These are phyloP conservation scores for Noctua comes DNA, from an alignment of 2,888 invertebrate species.

Conservation along the genomic window DNA sequence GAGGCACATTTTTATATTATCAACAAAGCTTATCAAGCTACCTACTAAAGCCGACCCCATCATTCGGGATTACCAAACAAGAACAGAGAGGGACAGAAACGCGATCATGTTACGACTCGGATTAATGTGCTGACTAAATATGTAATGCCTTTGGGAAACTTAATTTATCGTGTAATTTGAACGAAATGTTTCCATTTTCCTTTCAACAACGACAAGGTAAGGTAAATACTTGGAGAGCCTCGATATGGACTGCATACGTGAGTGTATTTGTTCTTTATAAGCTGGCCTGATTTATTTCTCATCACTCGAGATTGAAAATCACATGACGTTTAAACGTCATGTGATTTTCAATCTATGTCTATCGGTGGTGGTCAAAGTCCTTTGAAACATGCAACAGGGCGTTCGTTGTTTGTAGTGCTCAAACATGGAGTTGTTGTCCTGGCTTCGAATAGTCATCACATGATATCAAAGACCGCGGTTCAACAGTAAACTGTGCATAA, in stretches of 20 bases:
- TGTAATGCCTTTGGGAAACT: slow-evolving; percentile 50
- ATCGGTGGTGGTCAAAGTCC: slow-evolving; percentile 42
- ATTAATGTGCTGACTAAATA: slow-evolving; percentile 53
- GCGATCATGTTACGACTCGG: slow-evolving; percentile 54
- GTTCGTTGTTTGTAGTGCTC: slow-evolving; percentile 31
- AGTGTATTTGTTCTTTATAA: slow-evolving; percentile 40
- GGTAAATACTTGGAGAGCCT: slow-evolving; percentile 27
- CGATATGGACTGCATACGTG: slow-evolving; percentile 21
- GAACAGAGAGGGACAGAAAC: slow-evolving; percentile 39
- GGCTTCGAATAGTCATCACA: background rate
- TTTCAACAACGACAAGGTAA: slow-evolving; percentile 7
- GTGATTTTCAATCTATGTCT: too few relatives aligned
- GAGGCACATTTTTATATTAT: slow-evolving; percentile 47
- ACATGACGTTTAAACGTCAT: slow-evolving; percentile 30
- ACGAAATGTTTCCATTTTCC: slow-evolving; percentile 23
- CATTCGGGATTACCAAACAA: slow-evolving; percentile 43
- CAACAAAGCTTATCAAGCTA: slow-evolving; percentile 32
- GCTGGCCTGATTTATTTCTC: slow-evolving; percentile 31
- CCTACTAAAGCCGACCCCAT: slow-evolving; percentile 38
- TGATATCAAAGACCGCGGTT: slow-evolving; percentile 24
- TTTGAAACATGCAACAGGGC: slow-evolving; percentile 29
- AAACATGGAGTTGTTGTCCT: slow-evolving; percentile 28
- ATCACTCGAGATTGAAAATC: slow-evolving; percentile 39
- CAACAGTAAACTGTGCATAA: too few relatives aligned
- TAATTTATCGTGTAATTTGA: slow-evolving; percentile 43